Percentiles rank a stretch among this genome's conserved stretches.
Evolutionary conservation across 92 coral and sea anemone species (phyloP).

Genomic region (Anthopleura xanthogrammica): DNA sequence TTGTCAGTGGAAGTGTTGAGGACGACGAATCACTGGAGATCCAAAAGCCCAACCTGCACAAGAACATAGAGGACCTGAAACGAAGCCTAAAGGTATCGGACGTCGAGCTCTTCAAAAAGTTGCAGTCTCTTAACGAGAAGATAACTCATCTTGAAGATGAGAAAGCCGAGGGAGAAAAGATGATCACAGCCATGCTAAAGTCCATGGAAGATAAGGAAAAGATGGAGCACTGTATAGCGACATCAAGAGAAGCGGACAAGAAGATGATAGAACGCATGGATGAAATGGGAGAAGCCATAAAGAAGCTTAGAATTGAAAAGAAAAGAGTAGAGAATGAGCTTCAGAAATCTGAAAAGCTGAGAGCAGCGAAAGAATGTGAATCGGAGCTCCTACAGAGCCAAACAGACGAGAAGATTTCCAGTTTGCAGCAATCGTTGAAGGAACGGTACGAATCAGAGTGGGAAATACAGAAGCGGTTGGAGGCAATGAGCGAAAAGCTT

Average conservation of each 20-base stretch:
- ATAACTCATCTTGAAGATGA: slow-evolving; percentile 1
- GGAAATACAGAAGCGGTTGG: background rate
- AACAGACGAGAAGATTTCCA: slow-evolving; percentile 7
- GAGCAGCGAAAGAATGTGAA: background rate
- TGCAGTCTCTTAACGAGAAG: slow-evolving; percentile 16
- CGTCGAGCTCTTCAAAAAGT: background rate
- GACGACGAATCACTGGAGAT: background rate
- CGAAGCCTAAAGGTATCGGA: background rate
- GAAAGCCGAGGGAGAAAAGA: slow-evolving; percentile 1
- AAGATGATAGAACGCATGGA: background rate
- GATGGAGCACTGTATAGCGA: background rate
- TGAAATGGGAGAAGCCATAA: background rate
- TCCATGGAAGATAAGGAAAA: slow-evolving; percentile 13
- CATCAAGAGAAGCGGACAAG: background rate
- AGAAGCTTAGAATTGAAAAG: background rate
- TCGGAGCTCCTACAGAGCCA: slow-evolving; percentile 3
- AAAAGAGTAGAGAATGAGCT: background rate
- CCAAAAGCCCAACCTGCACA: background rate
- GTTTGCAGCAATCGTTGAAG: background rate
- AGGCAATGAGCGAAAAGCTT: background rate
- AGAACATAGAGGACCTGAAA: background rate
- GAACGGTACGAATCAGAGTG: background rate
- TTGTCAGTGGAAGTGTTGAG: background rate
- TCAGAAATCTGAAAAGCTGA: background rate
- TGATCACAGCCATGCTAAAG: slow-evolving; percentile 7